Base-by-base conservation (phyloP, 2,888 invertebrate genomes). In the Aromia moschata region DNA sequence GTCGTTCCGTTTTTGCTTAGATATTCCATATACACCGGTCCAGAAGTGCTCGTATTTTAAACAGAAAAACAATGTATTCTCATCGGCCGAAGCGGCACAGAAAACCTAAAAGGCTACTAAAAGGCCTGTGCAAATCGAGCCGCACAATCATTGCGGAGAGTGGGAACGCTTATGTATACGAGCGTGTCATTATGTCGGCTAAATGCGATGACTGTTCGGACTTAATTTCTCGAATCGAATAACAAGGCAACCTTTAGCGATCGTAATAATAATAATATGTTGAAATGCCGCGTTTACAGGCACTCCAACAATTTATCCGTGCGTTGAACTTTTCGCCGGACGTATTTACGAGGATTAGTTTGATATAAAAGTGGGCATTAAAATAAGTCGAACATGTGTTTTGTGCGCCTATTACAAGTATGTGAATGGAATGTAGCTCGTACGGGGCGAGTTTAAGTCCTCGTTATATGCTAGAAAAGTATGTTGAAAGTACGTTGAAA, bases 221-320 rank as follows among this genome's bases (percentile, higher is more conserved):
- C 20, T 43, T 43, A 43, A 43, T 43, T 25, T 12, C 43, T 43
- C 43, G 25, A 43, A 43, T 43, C 43, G 43, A 20, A 43, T 25
- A 43, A 43, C 43, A 43, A 43, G 43, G 20, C 20, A 43, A 43
- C 43, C 25, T 43, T 25, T n/a, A n/a, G n/a, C n/a, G n/a, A n/a
- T n/a, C 18, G 43, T 43, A 14, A 43, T 43, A 20, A 14, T 43
- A 25, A 43, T 43, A 43, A 43, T 43, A 18, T 10, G 43, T 43
- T 43, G 25, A 25, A 43, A 43, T 43, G 25, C 20, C 11, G 17
- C 43, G 10, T 43, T 43, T 43, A 43, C 43, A 43, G 11, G 25
- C 25, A 25, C 12, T 43, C n/a, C 12, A 20, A 40, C 43, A 43
- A 43, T 25, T 25, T 43, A 20, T 43, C 25, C 18, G 25, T 43